Percentiles rank a stretch among this genome's conserved stretches.
These are phyloP conservation scores for Iguana delicatissima DNA, from an alignment of 2,797 vertebrate genomes.

Conservation along the genomic window DNA sequence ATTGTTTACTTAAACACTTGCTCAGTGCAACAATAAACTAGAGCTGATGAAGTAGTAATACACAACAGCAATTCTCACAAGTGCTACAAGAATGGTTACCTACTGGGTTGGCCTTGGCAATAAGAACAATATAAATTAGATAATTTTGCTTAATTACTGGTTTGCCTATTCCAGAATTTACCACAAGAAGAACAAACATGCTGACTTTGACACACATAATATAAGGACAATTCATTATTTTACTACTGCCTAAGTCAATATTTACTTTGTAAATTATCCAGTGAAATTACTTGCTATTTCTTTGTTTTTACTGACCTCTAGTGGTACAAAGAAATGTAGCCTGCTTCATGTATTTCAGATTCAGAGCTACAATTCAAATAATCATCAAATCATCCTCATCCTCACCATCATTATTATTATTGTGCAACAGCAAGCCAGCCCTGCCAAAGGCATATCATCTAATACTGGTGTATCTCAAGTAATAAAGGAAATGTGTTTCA, in stretches of 20 bases:
- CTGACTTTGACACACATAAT: neutral
- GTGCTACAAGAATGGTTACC: neutral
- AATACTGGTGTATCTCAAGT: too few species aligned
- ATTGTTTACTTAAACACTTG: neutral
- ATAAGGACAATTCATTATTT: neutral
- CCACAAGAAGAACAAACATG: neutral
- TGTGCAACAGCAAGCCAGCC: too few species aligned
- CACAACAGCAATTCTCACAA: neutral
- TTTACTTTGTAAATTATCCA: neutral
- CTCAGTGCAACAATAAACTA: neutral
- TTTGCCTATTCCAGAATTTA: neutral
- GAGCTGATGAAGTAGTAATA: neutral
- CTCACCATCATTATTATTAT: too few species aligned
- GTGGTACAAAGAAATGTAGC: conserved; percentile 37
- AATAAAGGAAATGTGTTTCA: too few species aligned
- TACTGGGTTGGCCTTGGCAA: neutral
- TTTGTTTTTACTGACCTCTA: conserved; percentile 60
- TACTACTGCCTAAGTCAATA: neutral
- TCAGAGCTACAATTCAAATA: neutral
- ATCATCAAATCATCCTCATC: too few species aligned
- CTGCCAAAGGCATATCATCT: too few species aligned
- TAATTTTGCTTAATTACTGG: neutral
- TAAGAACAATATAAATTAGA: neutral
- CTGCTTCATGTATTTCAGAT: neutral
- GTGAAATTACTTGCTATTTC: neutral